Evolutionary conservation across 1,140 invertebrate species (phyloP), one percentile per base, ranked within the genome.

Genomic region (Mizuhopecten yessoensis): DNA sequence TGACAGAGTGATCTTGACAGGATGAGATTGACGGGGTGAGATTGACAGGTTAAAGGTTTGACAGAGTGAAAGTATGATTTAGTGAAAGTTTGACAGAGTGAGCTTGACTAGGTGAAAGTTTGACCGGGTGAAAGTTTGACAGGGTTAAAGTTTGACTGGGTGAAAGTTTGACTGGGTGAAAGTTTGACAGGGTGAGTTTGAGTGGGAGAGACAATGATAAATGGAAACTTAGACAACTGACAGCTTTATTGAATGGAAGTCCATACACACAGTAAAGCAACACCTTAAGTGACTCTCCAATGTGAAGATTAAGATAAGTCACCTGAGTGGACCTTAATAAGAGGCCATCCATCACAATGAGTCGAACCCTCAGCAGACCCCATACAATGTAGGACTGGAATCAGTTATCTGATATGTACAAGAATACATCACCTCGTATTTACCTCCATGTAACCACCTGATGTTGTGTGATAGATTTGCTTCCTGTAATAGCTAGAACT

Each of bases 151-250:
- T n/a, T n/a, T n/a, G n/a, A n/a, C n/a, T n/a, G n/a, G n/a, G n/a
- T n/a, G n/a, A n/a, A n/a, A n/a, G n/a, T n/a, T n/a, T n/a, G n/a
- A n/a, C n/a, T n/a, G n/a, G n/a, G n/a, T n/a, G n/a, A n/a, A n/a
- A n/a, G n/a, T n/a, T n/a, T n/a, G n/a, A n/a, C n/a, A n/a, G n/a
- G n/a, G n/a, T n/a, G n/a, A n/a, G n/a, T n/a, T n/a, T n/a, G n/a
- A n/a, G n/a, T n/a, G n/a, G n/a, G n/a, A n/a, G n/a, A n/a, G n/a
- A n/a, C n/a, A n/a, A n/a, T n/a, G n/a, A n/a, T n/a, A n/a, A n/a
- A n/a, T n/a, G n/a, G n/a, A n/a, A n/a, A n/a, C n/a, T n/a, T n/a
- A 75, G 57, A 75, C 57, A 75, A 75, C 57, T 75, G 57, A 29
- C 57, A 75, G 9, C n/a, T 7, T 75, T 75, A 75, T 75, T 75